A percentile compares a stretch with the other conserved stretches of the same genome.
phyloP scores from a whole-genome alignment of 2,797 vertebrate genomes.

The Diceros bicornis region DNA sequence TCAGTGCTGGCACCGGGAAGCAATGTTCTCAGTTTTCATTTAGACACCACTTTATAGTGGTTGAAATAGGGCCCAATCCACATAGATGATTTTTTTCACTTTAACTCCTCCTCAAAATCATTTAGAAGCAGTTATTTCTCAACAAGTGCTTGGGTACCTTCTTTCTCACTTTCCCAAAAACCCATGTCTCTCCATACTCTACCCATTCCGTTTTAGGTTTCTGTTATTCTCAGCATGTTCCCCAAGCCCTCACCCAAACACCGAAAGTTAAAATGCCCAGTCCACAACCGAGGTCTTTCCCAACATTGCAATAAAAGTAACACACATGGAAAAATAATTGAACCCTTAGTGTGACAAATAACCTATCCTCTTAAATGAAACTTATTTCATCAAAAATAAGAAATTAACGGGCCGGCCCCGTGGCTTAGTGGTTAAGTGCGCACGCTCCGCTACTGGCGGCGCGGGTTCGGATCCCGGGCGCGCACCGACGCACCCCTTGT shows the following conservation, averaged over 20 bases:
- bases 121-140: not conserved
- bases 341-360: slow-evolving; percentile 24
- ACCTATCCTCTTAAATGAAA: slow-evolving; percentile 23
- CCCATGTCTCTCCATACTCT: not conserved
- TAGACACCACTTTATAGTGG: not conserved
- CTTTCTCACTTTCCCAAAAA: not conserved
- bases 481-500: too few species aligned
- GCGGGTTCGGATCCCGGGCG: too few species aligned
- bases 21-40: not conserved
- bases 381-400: not conserved
- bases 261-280: not conserved
- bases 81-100: not conserved
- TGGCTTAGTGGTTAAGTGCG: too few species aligned
- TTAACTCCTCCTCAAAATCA: not conserved
- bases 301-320: not conserved
- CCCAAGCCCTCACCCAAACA: not conserved
- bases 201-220: not conserved
- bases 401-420: not conserved
- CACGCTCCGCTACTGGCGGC: too few species aligned
- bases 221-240: not conserved
- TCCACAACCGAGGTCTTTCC: not conserved
- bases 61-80: not conserved
- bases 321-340: not conserved
- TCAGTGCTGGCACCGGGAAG: fast-evolving
- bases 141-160: not conserved